Conservation (phyloP, 2,113 vertebrate species). For the Fregetta grallaria region DNA sequence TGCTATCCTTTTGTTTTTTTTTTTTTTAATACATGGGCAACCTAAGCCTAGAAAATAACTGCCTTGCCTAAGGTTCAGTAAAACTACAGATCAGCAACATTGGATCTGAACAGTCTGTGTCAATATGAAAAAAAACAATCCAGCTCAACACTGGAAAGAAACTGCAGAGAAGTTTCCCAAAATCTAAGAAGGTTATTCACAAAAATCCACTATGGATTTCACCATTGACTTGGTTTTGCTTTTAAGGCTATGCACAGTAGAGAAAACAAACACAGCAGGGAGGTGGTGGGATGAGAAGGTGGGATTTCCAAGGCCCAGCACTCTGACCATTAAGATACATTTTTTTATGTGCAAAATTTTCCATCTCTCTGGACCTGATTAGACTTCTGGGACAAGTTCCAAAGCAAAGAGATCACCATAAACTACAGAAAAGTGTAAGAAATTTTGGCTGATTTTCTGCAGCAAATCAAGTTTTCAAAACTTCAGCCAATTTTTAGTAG, state of each 20-base stretch:
- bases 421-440: not conserved
- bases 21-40: not conserved
- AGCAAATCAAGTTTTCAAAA: not conserved
- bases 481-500: not conserved
- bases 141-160: not conserved
- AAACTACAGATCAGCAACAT: not conserved
- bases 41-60: not conserved
- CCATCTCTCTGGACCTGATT: not conserved
- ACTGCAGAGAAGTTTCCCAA: not conserved
- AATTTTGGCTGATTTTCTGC: not conserved
- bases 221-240: not conserved
- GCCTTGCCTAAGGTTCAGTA: not conserved
- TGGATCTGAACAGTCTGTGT: not conserved
- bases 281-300: not conserved
- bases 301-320: not conserved
- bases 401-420: not conserved
- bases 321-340: not conserved
- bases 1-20: fast-evolving
- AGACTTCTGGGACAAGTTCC: not conserved
- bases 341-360: not conserved
- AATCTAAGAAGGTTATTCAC: not conserved
- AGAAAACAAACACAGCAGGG: not conserved
- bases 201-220: not conserved
- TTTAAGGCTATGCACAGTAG: not conserved
- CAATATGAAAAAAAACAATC: too few relatives aligned